Percentiles rank a stretch among this genome's conserved stretches.
These are phyloP conservation scores for Palaemon carinicauda DNA, from an alignment of 1,140 invertebrate species.

Conservation along the genomic window DNA sequence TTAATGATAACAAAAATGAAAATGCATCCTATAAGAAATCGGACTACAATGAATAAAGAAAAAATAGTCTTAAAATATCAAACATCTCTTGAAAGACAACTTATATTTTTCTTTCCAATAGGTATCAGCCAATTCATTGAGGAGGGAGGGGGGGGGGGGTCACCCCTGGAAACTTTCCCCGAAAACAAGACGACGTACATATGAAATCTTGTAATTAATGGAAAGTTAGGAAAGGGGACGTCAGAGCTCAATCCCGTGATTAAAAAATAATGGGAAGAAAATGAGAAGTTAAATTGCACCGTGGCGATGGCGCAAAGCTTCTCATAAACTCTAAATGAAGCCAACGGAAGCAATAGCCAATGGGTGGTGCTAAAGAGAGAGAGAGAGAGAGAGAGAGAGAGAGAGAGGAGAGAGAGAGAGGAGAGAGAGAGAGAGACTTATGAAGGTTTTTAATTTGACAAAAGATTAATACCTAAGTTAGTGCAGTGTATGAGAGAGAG, in stretches of 20 bases:
- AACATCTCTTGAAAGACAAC: too few relatives aligned
- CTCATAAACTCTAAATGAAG: not conserved
- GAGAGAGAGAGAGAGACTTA: not conserved
- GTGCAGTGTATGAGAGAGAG: conserved; percentile 8
- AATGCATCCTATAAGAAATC: too few relatives aligned
- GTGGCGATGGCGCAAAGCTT: not conserved
- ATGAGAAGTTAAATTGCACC: conserved; percentile 40
- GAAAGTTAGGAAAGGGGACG: conserved; percentile 30
- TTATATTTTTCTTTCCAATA: too few relatives aligned
- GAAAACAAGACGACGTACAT: not conserved
- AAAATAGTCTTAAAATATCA: too few relatives aligned
- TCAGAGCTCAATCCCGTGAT: conserved; percentile 37
- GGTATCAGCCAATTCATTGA: too few relatives aligned
- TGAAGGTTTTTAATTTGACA: not conserved
- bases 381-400: not conserved
- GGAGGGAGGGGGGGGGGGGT: too few relatives aligned
- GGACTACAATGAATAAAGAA: too few relatives aligned
- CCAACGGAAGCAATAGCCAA: too few relatives aligned
- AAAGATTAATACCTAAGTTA: too few relatives aligned
- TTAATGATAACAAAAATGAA: too few relatives aligned
- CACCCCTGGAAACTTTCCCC: not conserved
- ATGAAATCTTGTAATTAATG: conserved; percentile 46
- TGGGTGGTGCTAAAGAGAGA: not conserved
- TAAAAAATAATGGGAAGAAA: conserved; percentile 44
- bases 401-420: not conserved